Conservation (phyloP, 2,113 vertebrate species). For the Brachyhypopomus occidentalis region DNA sequence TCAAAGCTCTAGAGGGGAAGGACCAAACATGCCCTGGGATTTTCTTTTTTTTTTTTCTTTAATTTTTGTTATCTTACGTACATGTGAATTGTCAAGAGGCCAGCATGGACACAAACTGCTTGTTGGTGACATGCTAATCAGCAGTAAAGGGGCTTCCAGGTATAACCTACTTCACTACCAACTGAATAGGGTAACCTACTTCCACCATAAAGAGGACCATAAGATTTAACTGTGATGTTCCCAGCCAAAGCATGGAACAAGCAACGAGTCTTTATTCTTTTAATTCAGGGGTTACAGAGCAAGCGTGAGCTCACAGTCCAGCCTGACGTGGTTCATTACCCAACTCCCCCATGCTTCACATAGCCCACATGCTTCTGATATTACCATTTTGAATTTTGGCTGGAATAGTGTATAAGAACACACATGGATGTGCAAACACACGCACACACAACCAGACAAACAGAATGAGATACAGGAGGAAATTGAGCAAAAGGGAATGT, state of each 20-base stretch:
- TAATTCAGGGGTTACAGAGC: conserved; percentile 68
- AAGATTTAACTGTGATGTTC: conserved; percentile 72
- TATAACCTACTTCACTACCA: conserved; percentile 71
- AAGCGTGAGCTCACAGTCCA: conserved; percentile 19
- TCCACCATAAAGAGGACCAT: conserved; percentile 62
- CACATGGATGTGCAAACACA: conserved; percentile 8
- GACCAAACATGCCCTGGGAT: conserved; percentile 40
- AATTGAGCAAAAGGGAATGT: no score
- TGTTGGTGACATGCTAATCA: conserved; percentile 72
- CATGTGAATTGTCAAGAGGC: conserved; percentile 64
- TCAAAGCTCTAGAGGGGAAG: conserved; percentile 57
- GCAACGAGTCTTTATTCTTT: conserved; percentile 64
- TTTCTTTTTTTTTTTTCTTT: conserved; percentile 47
- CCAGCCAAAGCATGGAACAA: conserved; percentile 64
- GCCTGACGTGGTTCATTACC: conserved; percentile 35
- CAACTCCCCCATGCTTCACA: conserved; percentile 31
- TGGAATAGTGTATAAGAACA: background rate
- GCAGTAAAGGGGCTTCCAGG: conserved; percentile 66
- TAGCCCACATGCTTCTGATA: conserved; percentile 33
- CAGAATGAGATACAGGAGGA: no score
- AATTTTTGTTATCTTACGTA: conserved; percentile 57
- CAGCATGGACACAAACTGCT: conserved; percentile 59
- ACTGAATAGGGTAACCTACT: conserved; percentile 69
- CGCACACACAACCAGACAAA: background rate
- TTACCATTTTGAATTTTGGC: conserved; percentile 47